Evolutionary conservation across 2,113 vertebrate species (phyloP).

Genomic region (Periophthalmus modestus): DNA sequence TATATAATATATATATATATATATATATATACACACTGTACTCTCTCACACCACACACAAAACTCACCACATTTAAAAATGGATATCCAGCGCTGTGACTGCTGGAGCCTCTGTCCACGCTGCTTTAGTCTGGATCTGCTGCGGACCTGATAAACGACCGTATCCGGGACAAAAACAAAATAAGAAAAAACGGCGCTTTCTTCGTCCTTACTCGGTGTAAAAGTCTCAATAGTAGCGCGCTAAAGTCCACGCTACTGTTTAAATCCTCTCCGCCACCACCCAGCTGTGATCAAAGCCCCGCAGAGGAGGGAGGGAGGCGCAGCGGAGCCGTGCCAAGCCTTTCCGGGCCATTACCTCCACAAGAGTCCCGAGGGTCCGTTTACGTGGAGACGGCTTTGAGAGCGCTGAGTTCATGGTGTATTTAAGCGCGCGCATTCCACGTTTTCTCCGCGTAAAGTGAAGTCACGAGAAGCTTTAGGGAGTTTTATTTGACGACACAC

Average conservation of each 20-base stretch:
- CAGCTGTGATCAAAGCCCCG: not conserved
- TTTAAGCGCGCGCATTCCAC: not conserved
- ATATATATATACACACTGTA: no score
- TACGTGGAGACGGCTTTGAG: not conserved
- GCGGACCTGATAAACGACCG: not conserved
- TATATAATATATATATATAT: no score
- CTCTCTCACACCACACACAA: no score
- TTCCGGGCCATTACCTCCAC: constrained; percentile 8
- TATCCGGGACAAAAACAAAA: not conserved
- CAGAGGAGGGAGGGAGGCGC: not conserved
- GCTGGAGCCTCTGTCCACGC: no score
- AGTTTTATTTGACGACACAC: not conserved
- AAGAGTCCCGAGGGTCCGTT: constrained; percentile 3
- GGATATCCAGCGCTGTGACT: no score
- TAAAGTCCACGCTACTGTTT: not conserved
- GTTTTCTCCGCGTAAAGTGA: not conserved
- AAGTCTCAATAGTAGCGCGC: not conserved
- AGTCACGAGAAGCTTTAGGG: not conserved
- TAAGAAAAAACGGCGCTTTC: not conserved
- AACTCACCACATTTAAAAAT: no score
- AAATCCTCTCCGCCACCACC: not conserved
- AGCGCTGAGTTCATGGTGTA: not conserved
- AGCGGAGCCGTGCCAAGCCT: not conserved
- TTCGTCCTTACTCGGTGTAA: not conserved
- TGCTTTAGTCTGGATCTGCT: no score